Evolutionary conservation across 1,140 invertebrate genomes (phyloP), one percentile per base, ranked within the genome.

Genomic region (Pachypsylla venusta): DNA sequence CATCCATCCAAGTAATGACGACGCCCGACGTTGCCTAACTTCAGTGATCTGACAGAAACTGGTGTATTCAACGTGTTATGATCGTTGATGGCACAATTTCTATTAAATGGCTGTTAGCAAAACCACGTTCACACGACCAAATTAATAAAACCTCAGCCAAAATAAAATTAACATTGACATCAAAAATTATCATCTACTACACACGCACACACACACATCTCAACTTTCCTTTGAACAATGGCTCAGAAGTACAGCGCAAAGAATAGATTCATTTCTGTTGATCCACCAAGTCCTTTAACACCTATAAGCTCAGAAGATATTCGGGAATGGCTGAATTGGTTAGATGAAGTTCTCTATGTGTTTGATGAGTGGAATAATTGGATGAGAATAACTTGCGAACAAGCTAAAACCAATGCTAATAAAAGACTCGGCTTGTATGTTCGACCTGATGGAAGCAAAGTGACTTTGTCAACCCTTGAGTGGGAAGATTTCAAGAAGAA

Each of bases 401-500:
- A 48, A 22, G 42, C 42, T 19, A 48, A 48, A n/a, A 22, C 22
- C 16, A 48, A 19, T n/a, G 16, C 42, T 22, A 48, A 48, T 19
- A 48, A 48, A 22, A 48, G 42, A 22, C 16, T 19, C 7, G 42
- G 42, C 3, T 19, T 48, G 4, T 48, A 19, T 48, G 42, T 48
- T 10, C 5, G 42, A n/a, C 42, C 42, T 3, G 42, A 48, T n/a
- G 42, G 42, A n/a, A 48, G n/a, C n/a, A 48, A 48, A 22, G 42
- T 48, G 42, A 48, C 16, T 22, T 22, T 48, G 42, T 48, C 42
- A 4, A 48, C 16, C 22, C n/a, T 48, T n/a, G 42, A 48, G 42
- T 48, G 42, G 42, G 42, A 48, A 22, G 42, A 48, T 19, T 48
- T 48, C 42, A 48, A 48, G 42, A 48, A 48, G 42, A 48, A 48